Evolutionary conservation across 2,113 vertebrate genomes (phyloP), one percentile per base, ranked within the genome.

Genomic region (Orientallactaga bullata): DNA sequence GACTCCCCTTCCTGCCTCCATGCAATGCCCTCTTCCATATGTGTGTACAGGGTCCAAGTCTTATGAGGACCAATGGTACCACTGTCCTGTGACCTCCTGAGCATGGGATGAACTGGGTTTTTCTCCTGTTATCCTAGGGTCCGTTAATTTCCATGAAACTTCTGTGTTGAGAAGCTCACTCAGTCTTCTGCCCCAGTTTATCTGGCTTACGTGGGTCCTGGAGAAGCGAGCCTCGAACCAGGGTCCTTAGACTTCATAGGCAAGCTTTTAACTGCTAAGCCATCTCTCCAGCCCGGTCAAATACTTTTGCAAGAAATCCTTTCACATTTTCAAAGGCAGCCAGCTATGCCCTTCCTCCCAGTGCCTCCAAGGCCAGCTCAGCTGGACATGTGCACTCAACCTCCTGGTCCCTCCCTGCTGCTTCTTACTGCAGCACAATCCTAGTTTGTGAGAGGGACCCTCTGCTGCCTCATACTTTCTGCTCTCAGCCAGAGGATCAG

Each of bases 261-360:
- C 42, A 47, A 47, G 8, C 8, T 47, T 8, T 47, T 47, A 47
- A 47, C 42, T 8, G 42, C 42, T 47, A 47, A 47, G 42, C 42
- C 42, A 6, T 47, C 42, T 47, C 42, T 47, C 42, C 42, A 47
- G 42, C 8, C 15, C 55, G 4, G 58, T n/a, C 30, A 13, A 23
- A 66, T 6, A 13, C 2, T n/a, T 73, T 73, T 28, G 28, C 17
- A 4, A n/a, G 66, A 39, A 63, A 72, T 18, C 26, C 21, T 37
- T 72, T 39, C 47, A 32, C 63, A 7, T 63, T 16, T 58, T 79
- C n/a, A 28, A 58, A 42, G 16, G 35, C n/a, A 23, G 73, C 66
- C n/a, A 5, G 3, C n/a, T 61, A 0, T 15, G 72, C 26, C 15
- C 24, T 28, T 37, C 24, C 8, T 65, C 32, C 3, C 4, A 0